Percentiles rank a stretch among this genome's conserved stretches.
These are phyloP conservation scores for Eumerus sabulonum DNA, from an alignment of 2,888 invertebrate genomes.

Conservation along the genomic window DNA sequence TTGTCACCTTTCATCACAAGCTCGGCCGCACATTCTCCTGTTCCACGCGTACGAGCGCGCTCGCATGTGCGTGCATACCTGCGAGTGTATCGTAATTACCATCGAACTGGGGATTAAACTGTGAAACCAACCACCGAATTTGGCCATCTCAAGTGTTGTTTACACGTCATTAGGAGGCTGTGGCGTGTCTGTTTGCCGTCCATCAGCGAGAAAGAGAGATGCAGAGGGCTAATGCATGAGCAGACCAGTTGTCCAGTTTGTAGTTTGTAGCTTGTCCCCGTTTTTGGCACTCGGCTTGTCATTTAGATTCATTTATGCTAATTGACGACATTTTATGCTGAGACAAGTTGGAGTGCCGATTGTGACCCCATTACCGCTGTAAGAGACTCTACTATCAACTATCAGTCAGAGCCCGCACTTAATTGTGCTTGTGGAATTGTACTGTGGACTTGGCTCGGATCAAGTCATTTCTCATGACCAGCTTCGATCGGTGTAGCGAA, in stretches of 20 bases:
- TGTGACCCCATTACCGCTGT: constrained; percentile 61
- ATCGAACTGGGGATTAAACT: constrained; percentile 67
- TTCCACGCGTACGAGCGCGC: background rate
- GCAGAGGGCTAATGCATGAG: background rate
- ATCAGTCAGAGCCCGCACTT: constrained; percentile 40
- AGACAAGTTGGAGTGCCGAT: constrained; percentile 28
- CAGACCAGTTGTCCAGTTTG: background rate
- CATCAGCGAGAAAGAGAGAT: constrained; percentile 33
- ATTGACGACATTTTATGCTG: constrained; percentile 63
- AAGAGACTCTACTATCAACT: background rate
- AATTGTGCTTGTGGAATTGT: constrained; percentile 47
- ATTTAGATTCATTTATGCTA: constrained; percentile 68
- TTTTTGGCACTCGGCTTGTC: constrained; percentile 58
- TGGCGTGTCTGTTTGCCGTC: constrained; percentile 40
- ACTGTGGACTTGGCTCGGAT: constrained; percentile 31
- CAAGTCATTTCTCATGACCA: constrained; percentile 25
- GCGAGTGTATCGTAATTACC: constrained; percentile 48
- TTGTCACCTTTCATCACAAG: constrained; percentile 61
- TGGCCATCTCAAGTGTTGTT: constrained; percentile 65
- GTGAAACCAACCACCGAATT: constrained; percentile 62
- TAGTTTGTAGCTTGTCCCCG: constrained; percentile 42
- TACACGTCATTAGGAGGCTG: constrained; percentile 66
- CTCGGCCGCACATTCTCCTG: background rate
- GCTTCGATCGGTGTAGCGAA: constrained; percentile 43
- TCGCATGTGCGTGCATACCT: background rate